phyloP scores from a whole-genome alignment of 2,797 vertebrate genomes.

The Paguma larvata region DNA sequence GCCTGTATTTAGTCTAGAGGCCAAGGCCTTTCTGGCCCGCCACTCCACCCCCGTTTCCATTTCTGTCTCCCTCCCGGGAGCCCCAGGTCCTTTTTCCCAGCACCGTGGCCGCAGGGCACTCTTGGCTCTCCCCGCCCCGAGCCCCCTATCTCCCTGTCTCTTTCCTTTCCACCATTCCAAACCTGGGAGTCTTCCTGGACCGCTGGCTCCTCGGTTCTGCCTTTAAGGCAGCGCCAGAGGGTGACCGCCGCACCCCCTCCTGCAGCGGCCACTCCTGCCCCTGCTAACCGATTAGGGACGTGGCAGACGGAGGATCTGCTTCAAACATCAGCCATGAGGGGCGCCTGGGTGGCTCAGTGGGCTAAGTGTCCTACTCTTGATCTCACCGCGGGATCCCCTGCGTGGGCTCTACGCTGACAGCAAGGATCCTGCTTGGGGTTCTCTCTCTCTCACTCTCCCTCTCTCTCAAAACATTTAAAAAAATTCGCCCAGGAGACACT shows the following conservation, averaged over 20 bases:
- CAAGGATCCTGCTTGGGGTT: too few species aligned
- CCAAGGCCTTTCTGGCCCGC: background rate
- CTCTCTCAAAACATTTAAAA: too few species aligned
- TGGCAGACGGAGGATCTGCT: background rate
- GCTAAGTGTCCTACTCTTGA: too few species aligned
- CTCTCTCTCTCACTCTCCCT: too few species aligned
- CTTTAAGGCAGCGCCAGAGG: background rate
- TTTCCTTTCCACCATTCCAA: background rate
- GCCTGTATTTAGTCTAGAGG: background rate
- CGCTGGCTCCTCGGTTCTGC: background rate
- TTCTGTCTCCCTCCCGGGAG: background rate
- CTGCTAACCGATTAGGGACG: too few species aligned
- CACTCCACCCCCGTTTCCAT: background rate
- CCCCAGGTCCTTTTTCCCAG: background rate
- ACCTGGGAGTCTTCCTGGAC: background rate
- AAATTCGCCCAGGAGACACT: background rate
- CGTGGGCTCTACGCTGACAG: too few species aligned
- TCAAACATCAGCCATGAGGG: background rate
- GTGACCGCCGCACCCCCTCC: background rate
- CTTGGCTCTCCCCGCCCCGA: background rate
- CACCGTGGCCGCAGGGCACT: background rate
- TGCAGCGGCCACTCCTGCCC: background rate
- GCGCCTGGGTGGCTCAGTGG: too few species aligned
- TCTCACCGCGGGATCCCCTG: too few species aligned
- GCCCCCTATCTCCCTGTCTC: background rate